Evolutionary conservation across 1,140 invertebrate genomes (phyloP), one percentile per base, ranked within the genome.

Genomic region (Zaprionus camerounensis): DNA sequence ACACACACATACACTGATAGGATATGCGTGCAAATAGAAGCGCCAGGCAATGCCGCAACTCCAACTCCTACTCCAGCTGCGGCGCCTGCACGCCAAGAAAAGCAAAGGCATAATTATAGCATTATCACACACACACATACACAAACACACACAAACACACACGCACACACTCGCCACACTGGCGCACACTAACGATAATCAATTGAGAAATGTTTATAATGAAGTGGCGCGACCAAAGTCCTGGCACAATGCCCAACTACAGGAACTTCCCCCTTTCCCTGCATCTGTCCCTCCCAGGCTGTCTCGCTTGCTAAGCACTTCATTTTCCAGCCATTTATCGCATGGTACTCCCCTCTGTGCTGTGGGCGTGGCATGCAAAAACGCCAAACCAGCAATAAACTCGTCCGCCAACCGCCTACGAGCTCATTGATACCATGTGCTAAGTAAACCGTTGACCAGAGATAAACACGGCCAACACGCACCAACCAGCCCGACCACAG

Each of bases 201-300:
- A 87, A 87, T 87, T 87, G 84, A 87, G 84, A 87, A 87, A 88
- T 88, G 84, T 88, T 83, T 88, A 87, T 88, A 87, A 87, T 88
- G 84, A 87, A 87, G 84, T 88, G 84, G 84, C 56, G 78, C 85
- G 65, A 71, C 74, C 78, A 76, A 76, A 78, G 81, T 71, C 68
- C 73, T 76, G 74, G 74, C 74, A 76, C 56, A 66, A 59, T 71
- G 74, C 74, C 72, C 59, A 58, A 53, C 41, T 17, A 46, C 41
- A 41, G 38, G 6, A 7, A 31, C 28, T 7, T 31, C 41, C 1
- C n/a, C 41, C 41, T 46, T 3, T 17, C n/a, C n/a, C 17, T 38
- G 12, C 4, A 1, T 31, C 28, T 31, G 6, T 17, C 41, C 15
- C 41, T 46, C 41, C n/a, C 17, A 5, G 36, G 5, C 7, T 15